Conservation (phyloP, 2,888 invertebrate species). For the Drosophila borealis region DNA sequence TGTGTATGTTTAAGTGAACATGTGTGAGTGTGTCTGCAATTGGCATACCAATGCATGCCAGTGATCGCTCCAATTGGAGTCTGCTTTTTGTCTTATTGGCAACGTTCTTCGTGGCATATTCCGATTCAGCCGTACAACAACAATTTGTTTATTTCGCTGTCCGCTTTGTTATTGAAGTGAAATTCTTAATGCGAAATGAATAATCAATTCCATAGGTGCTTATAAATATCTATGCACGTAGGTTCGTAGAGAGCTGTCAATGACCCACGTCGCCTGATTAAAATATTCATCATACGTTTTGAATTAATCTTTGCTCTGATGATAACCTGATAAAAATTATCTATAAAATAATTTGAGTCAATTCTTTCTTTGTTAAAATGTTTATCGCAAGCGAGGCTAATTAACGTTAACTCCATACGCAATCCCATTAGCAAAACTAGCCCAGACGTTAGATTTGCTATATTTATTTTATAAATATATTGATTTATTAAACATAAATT, state of each 20-base stretch:
- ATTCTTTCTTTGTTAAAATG: too few species aligned
- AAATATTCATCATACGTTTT: slow-evolving; percentile 15
- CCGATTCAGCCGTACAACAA: slow-evolving; percentile 3
- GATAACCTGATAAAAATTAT: slow-evolving; percentile 8
- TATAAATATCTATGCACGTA: slow-evolving; percentile 17
- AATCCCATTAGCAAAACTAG: not conserved
- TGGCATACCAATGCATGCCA: slow-evolving; percentile 27
- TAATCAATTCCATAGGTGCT: slow-evolving; percentile 14
- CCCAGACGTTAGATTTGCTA: not conserved
- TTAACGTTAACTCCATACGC: too few species aligned
- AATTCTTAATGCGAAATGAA: slow-evolving; percentile 19
- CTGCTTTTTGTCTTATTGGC: slow-evolving; percentile 40
- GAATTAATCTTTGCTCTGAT: slow-evolving; percentile 3
- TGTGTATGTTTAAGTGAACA: slow-evolving; percentile 6
- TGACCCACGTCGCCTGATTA: slow-evolving; percentile 42
- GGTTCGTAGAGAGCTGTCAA: slow-evolving; percentile 36
- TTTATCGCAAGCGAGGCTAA: too few species aligned
- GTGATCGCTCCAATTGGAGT: slow-evolving; percentile 54
- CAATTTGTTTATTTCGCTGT: slow-evolving; percentile 7
- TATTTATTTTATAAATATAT: too few species aligned
- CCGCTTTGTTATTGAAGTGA: slow-evolving; percentile 5
- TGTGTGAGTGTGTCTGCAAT: slow-evolving; percentile 12
- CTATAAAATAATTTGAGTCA: not conserved
- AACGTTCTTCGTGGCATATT: slow-evolving; percentile 46
- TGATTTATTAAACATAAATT: not conserved